Percentiles rank a stretch among this genome's conserved stretches.
These are phyloP conservation scores for Melanotaenia nigrans DNA, from an alignment of 2,797 vertebrate species.

Conservation along the genomic window DNA sequence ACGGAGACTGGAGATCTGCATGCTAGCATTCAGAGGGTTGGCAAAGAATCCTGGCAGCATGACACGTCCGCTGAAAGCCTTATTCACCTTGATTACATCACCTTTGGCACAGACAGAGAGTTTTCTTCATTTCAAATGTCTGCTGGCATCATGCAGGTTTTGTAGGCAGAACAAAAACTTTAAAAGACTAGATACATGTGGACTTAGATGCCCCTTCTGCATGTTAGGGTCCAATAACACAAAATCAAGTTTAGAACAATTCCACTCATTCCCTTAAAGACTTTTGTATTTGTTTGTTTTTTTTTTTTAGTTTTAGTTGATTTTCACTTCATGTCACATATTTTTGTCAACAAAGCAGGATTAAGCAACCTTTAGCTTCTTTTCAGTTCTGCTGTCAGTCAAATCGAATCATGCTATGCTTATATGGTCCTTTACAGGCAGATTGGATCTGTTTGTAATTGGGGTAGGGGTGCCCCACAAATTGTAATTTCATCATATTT, in stretches of 20 bases:
- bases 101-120: constrained; percentile 83
- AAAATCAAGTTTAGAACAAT: neutral
- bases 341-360: neutral
- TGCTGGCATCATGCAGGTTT: constrained; percentile 25
- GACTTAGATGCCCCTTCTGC: constrained; percentile 2
- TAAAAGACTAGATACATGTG: neutral
- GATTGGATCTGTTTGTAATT: too few relatives aligned
- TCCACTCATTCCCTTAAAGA: neutral
- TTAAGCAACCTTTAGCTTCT: neutral
- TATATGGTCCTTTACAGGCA: too few relatives aligned
- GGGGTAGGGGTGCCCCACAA: too few relatives aligned
- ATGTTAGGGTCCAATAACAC: neutral
- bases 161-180: constrained; percentile 12
- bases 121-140: constrained; percentile 54
- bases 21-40: constrained; percentile 87
- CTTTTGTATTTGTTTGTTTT: neutral
- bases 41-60: constrained; percentile 85
- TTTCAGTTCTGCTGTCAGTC: neutral
- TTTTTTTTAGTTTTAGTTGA: too few relatives aligned
- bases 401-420: too few relatives aligned
- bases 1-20: constrained; percentile 85
- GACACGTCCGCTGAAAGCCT: constrained; percentile 87
- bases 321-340: neutral
- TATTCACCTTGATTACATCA: constrained; percentile 89
- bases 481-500: too few relatives aligned